Evolutionary conservation across 2,797 vertebrate genomes (phyloP).

Genomic region (Manis javanica): DNA sequence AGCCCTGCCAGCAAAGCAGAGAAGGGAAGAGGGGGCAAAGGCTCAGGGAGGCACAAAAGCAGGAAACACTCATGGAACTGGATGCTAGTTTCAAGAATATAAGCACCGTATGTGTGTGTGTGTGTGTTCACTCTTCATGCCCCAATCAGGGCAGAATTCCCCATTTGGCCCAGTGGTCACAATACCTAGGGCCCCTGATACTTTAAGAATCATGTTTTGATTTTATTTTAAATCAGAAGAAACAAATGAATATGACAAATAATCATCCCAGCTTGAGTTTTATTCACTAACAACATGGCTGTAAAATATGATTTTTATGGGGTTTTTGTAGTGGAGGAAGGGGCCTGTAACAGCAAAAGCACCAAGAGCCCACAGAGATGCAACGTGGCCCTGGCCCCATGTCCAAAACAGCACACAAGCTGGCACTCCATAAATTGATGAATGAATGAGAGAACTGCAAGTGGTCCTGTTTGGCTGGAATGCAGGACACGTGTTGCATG

Average conservation of each 20-base stretch:
- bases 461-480: neutral
- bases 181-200: neutral
- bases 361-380: neutral
- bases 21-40: neutral
- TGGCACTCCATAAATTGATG: neutral
- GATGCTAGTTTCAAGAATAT: neutral
- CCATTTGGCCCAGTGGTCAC: neutral
- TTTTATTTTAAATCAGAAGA: slow-evolving; percentile 3
- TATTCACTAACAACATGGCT: neutral
- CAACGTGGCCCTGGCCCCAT: neutral
- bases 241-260: neutral
- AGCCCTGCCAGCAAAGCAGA: neutral
- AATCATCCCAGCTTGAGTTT: neutral
- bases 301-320: neutral
- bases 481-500: neutral
- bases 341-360: neutral
- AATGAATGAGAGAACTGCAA: neutral
- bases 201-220: neutral
- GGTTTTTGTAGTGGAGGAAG: neutral
- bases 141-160: neutral
- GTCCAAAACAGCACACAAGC: neutral
- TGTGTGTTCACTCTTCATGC: neutral
- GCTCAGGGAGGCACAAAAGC: neutral
- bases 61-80: neutral
- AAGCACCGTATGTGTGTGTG: neutral